Base-by-base conservation (phyloP, 2,797 vertebrate genomes). In the Phrynocephalus vlangalii region DNA sequence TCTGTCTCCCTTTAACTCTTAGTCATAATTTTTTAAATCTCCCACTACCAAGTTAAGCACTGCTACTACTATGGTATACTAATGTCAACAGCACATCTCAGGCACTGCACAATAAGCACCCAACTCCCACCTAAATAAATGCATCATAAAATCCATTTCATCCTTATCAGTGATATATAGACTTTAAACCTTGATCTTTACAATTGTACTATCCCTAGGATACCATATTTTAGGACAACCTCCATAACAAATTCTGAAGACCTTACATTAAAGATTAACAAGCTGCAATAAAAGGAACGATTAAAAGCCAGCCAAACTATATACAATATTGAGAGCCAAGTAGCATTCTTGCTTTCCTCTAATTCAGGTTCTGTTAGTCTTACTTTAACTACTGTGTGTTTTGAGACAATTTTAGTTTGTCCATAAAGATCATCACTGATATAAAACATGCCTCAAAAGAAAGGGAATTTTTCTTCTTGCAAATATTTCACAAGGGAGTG, bases 381-480 rank as follows among this genome's bases (percentile, higher is more conserved):
- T 85, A 76, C 83, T 85, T 88, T 88, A 81, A 88, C 78, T 88
- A 85, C 70, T 88, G 83, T 88, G 87, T 88, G 83, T 88, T 85
- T 88, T 80, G 44, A 30, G 63, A 44, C 87, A 88, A 81, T 73
- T 63, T 70, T 68, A 88, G 84, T 75, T 80, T 76, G 78, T 85
- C 83, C 60, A 85, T 88, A 88, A 84, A 88, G 87, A 85, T 85
- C 70, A 80, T 85, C 26, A 56, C 56, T 81, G 83, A 88, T 88
- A 85, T 52, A 67, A 75, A 81, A 79, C 67, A 79, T 79, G 56
- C 38, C 52, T 88, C 78, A 75, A 80, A 88, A 87, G 86, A 88
- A 72, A 73, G 22, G 22, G 86, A 79, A 30, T 50, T 85, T 75
- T 80, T 38, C 83, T 79, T 8, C 44, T 24, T 30, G 38, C n/a